Percentiles rank a stretch among this genome's conserved stretches.
These are phyloP conservation scores for Drosophila parvula DNA, from an alignment of 1,140 invertebrate genomes.

Conservation along the genomic window DNA sequence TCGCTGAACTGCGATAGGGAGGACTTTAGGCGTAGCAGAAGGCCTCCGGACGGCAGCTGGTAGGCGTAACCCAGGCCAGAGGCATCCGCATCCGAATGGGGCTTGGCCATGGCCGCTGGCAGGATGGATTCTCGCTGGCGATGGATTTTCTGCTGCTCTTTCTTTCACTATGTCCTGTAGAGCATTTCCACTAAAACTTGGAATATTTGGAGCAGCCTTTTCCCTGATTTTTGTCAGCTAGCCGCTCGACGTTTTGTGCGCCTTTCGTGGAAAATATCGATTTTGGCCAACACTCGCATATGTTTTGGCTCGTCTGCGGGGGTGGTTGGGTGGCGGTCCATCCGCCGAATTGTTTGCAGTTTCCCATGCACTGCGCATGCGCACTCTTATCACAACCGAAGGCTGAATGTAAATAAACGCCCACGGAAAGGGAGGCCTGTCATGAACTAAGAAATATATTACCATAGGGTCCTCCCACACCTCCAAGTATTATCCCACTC, in stretches of 20 bases:
- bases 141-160: conserved; percentile 10
- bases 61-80: conserved; percentile 92
- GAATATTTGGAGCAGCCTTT: background rate
- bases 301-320: conserved; percentile 50
- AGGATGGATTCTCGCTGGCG: conserved; percentile 12
- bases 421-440: background rate
- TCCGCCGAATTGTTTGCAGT: conserved; percentile 22
- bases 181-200: conserved; percentile 11
- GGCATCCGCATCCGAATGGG: conserved; percentile 85
- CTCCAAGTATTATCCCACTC: background rate
- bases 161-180: background rate
- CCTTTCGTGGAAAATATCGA: conserved; percentile 66
- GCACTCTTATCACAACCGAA: conserved; percentile 60
- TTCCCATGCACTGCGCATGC: conserved; percentile 63
- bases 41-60: conserved; percentile 92
- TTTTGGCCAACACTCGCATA: conserved; percentile 70
- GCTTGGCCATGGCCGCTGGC: conserved; percentile 72
- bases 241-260: conserved; percentile 44
- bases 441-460: background rate
- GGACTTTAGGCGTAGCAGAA: conserved; percentile 90
- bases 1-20: conserved; percentile 95
- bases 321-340: conserved; percentile 27
- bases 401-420: conserved; percentile 22
- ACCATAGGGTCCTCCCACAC: background rate
- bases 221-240: conserved; percentile 1